A percentile compares a stretch with the other conserved stretches of the same genome.
phyloP scores from a whole-genome alignment of 2,113 vertebrate genomes.

The Elephas maximus region DNA sequence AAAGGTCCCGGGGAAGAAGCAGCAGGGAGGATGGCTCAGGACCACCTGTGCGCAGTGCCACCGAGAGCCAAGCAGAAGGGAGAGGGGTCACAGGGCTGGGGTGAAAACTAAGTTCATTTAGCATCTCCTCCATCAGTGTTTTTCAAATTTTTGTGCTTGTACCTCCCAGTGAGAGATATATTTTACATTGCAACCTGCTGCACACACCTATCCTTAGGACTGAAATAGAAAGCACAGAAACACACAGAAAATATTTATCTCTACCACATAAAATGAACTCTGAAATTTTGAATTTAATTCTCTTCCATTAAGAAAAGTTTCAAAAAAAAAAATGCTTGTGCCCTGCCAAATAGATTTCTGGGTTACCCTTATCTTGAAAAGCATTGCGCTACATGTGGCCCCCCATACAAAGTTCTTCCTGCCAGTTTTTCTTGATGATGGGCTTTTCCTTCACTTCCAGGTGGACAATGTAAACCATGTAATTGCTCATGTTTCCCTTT shows the following conservation, averaged over 20 bases:
- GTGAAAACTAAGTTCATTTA: slow-evolving; percentile 7
- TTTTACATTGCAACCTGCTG: slow-evolving; percentile 12
- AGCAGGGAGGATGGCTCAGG: background rate
- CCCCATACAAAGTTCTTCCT: background rate
- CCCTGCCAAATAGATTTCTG: background rate
- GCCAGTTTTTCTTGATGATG: slow-evolving; percentile 9
- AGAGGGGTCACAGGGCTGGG: background rate
- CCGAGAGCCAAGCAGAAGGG: background rate
- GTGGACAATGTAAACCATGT: background rate
- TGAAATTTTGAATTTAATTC: slow-evolving; percentile 30
- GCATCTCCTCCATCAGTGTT: background rate
- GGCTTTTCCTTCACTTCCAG: background rate
- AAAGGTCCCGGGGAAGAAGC: background rate
- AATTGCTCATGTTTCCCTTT: slow-evolving; percentile 19
- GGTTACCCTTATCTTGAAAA: slow-evolving; percentile 50
- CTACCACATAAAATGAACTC: background rate
- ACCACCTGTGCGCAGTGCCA: background rate
- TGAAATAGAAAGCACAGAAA: slow-evolving; percentile 49
- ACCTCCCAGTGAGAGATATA: slow-evolving; percentile 24
- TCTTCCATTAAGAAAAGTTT: slow-evolving; percentile 21
- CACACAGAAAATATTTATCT: background rate
- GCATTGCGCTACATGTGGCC: background rate
- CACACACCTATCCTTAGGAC: background rate
- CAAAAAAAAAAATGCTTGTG: slow-evolving; percentile 1
- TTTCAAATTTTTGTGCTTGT: background rate